Base-by-base conservation (phyloP, 2,888 invertebrate species). In the Microctonus brassicae region DNA sequence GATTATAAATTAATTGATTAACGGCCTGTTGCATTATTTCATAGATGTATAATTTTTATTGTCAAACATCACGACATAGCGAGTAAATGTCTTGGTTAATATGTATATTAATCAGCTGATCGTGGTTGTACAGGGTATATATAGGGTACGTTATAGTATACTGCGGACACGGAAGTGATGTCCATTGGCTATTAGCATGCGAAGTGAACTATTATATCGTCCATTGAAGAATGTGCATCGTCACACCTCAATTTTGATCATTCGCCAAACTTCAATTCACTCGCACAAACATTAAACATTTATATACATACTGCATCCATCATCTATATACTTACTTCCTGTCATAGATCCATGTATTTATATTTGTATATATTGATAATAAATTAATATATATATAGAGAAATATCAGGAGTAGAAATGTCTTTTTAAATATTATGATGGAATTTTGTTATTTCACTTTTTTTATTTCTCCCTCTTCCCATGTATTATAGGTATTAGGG, bases 11-110 rank as follows among this genome's bases (percentile, higher is more conserved):
- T 33, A 13, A 29, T 52, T 64, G 26, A 64, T 42, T 17, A 33
- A 52, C 17, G 33, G 11, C 24, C 39, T 63, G 47, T 63, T 33
- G 60, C 73, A 77, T 77, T 79, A 73, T 72, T 71, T 66, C 34
- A 72, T 66, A 73, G 72, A 74, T 76, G 77, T 75, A 78, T 79
- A 80, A 80, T n/a, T 80, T 79, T 75, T 75, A 77, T 78, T 72
- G 75, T 72, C 72, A 29, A 9, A 78, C 72, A 34, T 70, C 75
- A 29, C 66, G 20, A 53, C 58, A 61, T 58, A 24, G 22, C 55
- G 33, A 17, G 22, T 60, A 20, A 60, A 34, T 34, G 11, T 20
- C 60, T 55, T 13, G 60, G 47, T 55, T 62, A 77, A n/a, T n/a
- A n/a, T n/a, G n/a, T n/a, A 75, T 77, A 74, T 79, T 78, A 78